Evolutionary conservation across 1,140 invertebrate species (phyloP).

Genomic region (Philopotamus ludificatus): DNA sequence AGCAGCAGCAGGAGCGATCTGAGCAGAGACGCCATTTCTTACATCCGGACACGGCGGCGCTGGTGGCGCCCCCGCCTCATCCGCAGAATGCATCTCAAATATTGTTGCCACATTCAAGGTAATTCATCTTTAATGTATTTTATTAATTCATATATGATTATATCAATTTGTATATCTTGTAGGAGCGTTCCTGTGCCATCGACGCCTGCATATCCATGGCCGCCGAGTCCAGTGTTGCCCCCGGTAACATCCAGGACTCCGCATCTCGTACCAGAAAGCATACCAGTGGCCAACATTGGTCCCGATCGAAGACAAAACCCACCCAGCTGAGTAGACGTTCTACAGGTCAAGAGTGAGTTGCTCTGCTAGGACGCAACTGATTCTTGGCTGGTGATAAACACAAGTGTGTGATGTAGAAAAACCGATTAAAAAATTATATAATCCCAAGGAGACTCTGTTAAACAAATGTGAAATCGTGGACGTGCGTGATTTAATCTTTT

Average conservation of each 20-base stretch:
- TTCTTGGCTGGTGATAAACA: conserved; percentile 17
- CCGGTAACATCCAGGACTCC: conserved; percentile 68
- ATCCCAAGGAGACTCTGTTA: background rate
- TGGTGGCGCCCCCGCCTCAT: conserved; percentile 49
- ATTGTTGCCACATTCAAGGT: conserved; percentile 52
- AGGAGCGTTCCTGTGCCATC: conserved; percentile 58
- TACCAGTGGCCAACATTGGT: conserved; percentile 53
- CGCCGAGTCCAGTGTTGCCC: conserved; percentile 69
- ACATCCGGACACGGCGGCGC: conserved; percentile 78
- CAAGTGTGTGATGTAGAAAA: conserved; percentile 6
- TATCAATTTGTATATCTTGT: conserved; percentile 21
- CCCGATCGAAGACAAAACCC: conserved; percentile 49
- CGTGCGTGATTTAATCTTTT: background rate
- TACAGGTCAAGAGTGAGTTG: conserved; percentile 57
- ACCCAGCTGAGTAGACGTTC: conserved; percentile 54
- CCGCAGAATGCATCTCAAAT: conserved; percentile 50
- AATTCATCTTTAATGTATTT: conserved; percentile 1
- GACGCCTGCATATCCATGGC: conserved; percentile 65
- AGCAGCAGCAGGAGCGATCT: conserved; percentile 65
- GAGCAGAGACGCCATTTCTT: conserved; percentile 80
- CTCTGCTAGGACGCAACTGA: conserved; percentile 47
- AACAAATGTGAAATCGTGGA: background rate
- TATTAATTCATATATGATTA: conserved; percentile 1
- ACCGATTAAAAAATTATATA: too few species aligned
- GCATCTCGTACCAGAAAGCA: conserved; percentile 70